phyloP scores from a whole-genome alignment of 2,797 vertebrate genomes.

The Pygocentrus nattereri region DNA sequence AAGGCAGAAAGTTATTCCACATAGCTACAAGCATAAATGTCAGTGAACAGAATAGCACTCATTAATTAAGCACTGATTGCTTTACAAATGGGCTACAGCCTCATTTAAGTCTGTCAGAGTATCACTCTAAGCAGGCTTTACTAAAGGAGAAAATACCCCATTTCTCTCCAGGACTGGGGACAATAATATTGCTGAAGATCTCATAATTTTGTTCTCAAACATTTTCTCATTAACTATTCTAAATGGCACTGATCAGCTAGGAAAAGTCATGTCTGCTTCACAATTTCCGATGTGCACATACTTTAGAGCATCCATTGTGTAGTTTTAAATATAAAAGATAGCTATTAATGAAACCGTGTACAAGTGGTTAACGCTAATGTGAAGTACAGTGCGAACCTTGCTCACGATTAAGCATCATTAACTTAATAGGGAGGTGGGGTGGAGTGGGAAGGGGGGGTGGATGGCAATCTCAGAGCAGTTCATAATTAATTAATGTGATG shows the following conservation, averaged over 20 bases:
- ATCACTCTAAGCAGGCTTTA: slow-evolving; percentile 62
- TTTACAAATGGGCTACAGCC: slow-evolving; percentile 71
- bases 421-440: slow-evolving; percentile 29
- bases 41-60: slow-evolving; percentile 71
- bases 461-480: slow-evolving; percentile 29
- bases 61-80: slow-evolving; percentile 78
- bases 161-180: slow-evolving; percentile 33
- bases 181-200: slow-evolving; percentile 38
- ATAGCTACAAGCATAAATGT: slow-evolving; percentile 72
- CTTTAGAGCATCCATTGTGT: slow-evolving; percentile 20
- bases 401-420: slow-evolving; percentile 42
- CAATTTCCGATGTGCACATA: slow-evolving; percentile 8
- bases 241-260: slow-evolving; percentile 39
- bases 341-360: slow-evolving; percentile 32
- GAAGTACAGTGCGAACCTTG: slow-evolving; percentile 29
- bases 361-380: slow-evolving; percentile 39
- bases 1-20: slow-evolving; percentile 62
- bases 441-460: not conserved
- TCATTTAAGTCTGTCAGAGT: slow-evolving; percentile 71
- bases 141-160: slow-evolving; percentile 52
- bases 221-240: slow-evolving; percentile 33
- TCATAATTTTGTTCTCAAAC: slow-evolving; percentile 29
- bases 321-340: slow-evolving; percentile 26
- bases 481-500: slow-evolving; percentile 46
- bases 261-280: slow-evolving; percentile 9